Percentiles rank a stretch among this genome's conserved stretches.
Conservation (phyloP, 2,888 invertebrate species). For the Cosmia pyralina region DNA sequence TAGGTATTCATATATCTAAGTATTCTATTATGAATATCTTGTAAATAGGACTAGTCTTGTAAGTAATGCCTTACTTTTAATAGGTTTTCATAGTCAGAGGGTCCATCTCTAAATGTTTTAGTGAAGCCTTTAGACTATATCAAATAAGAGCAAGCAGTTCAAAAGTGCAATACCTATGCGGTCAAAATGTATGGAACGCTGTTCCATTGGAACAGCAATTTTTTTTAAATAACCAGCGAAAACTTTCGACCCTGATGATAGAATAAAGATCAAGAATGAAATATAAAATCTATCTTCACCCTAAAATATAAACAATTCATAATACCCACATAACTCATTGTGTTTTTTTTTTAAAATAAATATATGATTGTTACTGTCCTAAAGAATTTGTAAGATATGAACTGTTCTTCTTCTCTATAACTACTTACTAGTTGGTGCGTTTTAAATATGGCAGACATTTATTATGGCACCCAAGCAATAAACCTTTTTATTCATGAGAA, state of each 20-base stretch:
- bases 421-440: not conserved
- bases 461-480: not conserved
- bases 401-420: not conserved
- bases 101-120: not conserved
- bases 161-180: no score
- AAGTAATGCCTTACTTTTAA: not conserved
- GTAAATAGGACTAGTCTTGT: slow-evolving; percentile 12
- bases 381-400: not conserved
- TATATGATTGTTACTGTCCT: not conserved
- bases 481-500: not conserved
- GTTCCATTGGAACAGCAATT: no score
- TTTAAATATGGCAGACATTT: no score
- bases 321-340: slow-evolving; percentile 29
- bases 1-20: not conserved
- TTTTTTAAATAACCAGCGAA: no score
- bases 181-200: no score
- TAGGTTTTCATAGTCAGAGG: not conserved
- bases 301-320: slow-evolving; percentile 15
- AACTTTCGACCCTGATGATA: no score
- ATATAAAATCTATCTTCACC: not conserved
- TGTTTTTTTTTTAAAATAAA: slow-evolving; percentile 10
- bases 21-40: not conserved
- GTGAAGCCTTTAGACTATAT: not conserved
- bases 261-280: not conserved
- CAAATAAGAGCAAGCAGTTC: no score